Percentiles rank a stretch among this genome's conserved stretches.
Conservation (phyloP, 2,797 vertebrate species). For the Gymnocypris eckloni region DNA sequence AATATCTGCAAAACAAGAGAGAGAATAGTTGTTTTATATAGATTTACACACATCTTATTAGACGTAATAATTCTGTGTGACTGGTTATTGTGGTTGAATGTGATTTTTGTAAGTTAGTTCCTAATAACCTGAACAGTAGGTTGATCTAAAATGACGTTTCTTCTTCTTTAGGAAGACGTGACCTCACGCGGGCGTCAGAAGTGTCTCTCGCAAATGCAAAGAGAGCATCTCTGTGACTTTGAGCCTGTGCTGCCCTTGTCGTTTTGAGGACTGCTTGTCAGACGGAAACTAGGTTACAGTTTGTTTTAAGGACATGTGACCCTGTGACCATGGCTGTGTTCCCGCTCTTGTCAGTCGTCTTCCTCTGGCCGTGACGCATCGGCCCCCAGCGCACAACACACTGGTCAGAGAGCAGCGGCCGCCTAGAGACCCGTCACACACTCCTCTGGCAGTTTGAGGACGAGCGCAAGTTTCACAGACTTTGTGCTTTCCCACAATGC, state of each 20-base stretch:
- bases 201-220: neutral
- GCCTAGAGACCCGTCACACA: slow-evolving; percentile 55
- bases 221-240: slow-evolving; percentile 66
- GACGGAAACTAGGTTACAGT: slow-evolving; percentile 76
- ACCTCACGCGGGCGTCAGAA: neutral
- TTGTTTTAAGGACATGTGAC: slow-evolving; percentile 79
- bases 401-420: slow-evolving; percentile 75
- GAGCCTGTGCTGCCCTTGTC: slow-evolving; percentile 58
- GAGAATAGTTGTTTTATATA: neutral
- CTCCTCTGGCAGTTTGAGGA: slow-evolving; percentile 43
- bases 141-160: neutral
- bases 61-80: neutral
- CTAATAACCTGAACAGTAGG: neutral
- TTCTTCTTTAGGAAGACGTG: neutral
- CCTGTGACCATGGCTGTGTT: slow-evolving; percentile 74
- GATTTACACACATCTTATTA: neutral
- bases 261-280: slow-evolving; percentile 45
- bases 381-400: slow-evolving; percentile 71
- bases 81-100: neutral
- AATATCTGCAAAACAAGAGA: neutral
- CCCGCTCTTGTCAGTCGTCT: slow-evolving; percentile 66
- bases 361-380: slow-evolving; percentile 57
- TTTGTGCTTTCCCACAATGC: slow-evolving; percentile 27
- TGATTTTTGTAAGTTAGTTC: neutral
- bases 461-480: slow-evolving; percentile 8